Evolutionary conservation across 2,888 invertebrate species (phyloP).

Genomic region (Lepas anatifera): DNA sequence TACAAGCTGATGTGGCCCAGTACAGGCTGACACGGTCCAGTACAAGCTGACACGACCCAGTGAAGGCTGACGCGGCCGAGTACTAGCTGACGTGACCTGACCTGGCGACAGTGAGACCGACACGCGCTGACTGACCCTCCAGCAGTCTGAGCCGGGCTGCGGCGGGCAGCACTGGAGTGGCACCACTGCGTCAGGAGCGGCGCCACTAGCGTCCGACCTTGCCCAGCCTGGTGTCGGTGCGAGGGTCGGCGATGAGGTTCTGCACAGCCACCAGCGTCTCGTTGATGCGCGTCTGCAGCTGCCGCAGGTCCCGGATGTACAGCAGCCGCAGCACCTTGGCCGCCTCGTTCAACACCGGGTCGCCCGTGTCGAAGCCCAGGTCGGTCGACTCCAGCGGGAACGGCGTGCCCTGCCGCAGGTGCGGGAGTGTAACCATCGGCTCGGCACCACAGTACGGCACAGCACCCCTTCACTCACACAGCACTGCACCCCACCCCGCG

Average conservation of each 20-base stretch:
- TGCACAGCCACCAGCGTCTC: slow-evolving; percentile 88
- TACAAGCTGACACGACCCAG: too few relatives aligned
- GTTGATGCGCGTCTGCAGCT: slow-evolving; percentile 85
- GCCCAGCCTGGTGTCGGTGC: slow-evolving; percentile 86
- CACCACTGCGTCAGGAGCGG: too few relatives aligned
- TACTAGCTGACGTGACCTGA: too few relatives aligned
- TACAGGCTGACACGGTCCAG: too few relatives aligned
- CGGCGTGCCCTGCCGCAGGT: slow-evolving; percentile 45
- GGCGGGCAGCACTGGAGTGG: too few relatives aligned
- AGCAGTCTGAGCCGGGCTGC: too few relatives aligned
- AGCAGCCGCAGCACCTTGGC: slow-evolving; percentile 62
- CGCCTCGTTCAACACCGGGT: slow-evolving; percentile 52
- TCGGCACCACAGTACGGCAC: not conserved
- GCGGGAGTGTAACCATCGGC: not conserved
- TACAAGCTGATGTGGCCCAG: too few relatives aligned
- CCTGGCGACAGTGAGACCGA: too few relatives aligned
- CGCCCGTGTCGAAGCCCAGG: slow-evolving; percentile 50
- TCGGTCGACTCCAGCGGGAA: slow-evolving; percentile 55
- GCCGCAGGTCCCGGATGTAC: slow-evolving; percentile 69
- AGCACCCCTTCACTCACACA: not conserved
- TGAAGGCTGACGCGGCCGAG: too few relatives aligned
- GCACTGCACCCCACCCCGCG: not conserved
- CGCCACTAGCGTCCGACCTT: slow-evolving; percentile 55
- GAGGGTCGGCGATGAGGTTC: slow-evolving; percentile 85
- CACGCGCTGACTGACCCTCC: too few relatives aligned